These are phyloP conservation scores for Bambusicola thoracicus DNA, from an alignment of 2,113 vertebrate genomes.

Conservation along the genomic window DNA sequence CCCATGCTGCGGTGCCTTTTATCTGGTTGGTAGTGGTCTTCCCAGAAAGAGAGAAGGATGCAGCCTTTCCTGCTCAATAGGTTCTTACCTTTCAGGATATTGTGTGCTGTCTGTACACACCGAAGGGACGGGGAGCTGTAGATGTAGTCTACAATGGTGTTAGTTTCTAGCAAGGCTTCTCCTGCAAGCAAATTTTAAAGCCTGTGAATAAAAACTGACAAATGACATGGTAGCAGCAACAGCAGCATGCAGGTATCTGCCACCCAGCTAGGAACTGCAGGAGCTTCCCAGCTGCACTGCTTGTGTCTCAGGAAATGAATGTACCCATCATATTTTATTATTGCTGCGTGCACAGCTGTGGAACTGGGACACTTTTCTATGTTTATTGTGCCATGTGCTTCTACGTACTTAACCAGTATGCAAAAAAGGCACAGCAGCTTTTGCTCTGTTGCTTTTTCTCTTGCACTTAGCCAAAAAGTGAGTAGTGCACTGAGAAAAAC, in stretches of 20 bases:
- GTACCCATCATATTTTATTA: not conserved
- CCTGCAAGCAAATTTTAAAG: conserved; percentile 75
- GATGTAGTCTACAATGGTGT: conserved; percentile 87
- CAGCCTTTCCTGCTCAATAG: rapidly evolving
- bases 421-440: not conserved
- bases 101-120: conserved; percentile 95
- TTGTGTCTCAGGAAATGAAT: not conserved
- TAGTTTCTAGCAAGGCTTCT: conserved; percentile 93
- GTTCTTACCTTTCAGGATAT: conserved; percentile 91
- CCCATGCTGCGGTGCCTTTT: not conserved
- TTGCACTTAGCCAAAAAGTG: not conserved
- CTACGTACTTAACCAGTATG: not conserved
- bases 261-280: not conserved
- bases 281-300: not conserved
- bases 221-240: not conserved
- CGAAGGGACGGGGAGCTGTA: conserved; percentile 96
- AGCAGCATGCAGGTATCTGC: not conserved
- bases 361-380: not conserved
- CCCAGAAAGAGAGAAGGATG: not conserved
- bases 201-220: not conserved
- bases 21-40: not conserved
- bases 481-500: not conserved
- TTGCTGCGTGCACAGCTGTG: not conserved
- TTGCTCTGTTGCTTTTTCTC: not conserved
- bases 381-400: not conserved